Conservation (phyloP, 2,888 invertebrate species). For the Siphlonurus alternatus region DNA sequence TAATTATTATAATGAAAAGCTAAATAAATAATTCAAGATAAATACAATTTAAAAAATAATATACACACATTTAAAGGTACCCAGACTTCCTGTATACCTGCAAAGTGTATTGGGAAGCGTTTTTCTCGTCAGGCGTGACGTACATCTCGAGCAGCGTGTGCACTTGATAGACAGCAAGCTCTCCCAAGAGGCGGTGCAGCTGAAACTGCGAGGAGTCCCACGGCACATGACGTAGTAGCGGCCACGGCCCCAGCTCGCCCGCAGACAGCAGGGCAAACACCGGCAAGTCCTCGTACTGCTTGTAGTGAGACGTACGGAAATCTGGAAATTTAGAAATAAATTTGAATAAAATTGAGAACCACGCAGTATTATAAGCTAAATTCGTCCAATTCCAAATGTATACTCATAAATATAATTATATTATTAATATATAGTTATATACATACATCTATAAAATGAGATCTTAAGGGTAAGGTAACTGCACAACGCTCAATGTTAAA, state of each 20-base stretch:
- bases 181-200: conserved; percentile 21
- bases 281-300: conserved; percentile 19
- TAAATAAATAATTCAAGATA: too few relatives aligned
- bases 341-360: too few relatives aligned
- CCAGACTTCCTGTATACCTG: conserved; percentile 24
- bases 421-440: too few relatives aligned
- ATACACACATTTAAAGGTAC: too few relatives aligned
- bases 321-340: background rate
- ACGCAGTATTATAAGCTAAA: background rate
- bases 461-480: too few relatives aligned
- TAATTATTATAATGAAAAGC: too few relatives aligned
- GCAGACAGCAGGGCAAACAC: conserved; percentile 21
- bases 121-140: conserved; percentile 27
- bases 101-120: conserved; percentile 27
- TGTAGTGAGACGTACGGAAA: conserved; percentile 18
- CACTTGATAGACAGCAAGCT: conserved; percentile 23
- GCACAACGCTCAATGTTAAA: too few relatives aligned
- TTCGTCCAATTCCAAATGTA: too few relatives aligned
- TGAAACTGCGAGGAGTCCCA: conserved; percentile 19
- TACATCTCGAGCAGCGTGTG: conserved; percentile 24
- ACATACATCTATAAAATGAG: background rate
- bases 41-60: too few relatives aligned
- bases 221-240: conserved; percentile 18
- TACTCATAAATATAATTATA: background rate
- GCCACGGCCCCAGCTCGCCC: conserved; percentile 22